These are phyloP conservation scores for Accipiter cooperii DNA, from an alignment of 2,113 vertebrate genomes.

Conservation along the genomic window DNA sequence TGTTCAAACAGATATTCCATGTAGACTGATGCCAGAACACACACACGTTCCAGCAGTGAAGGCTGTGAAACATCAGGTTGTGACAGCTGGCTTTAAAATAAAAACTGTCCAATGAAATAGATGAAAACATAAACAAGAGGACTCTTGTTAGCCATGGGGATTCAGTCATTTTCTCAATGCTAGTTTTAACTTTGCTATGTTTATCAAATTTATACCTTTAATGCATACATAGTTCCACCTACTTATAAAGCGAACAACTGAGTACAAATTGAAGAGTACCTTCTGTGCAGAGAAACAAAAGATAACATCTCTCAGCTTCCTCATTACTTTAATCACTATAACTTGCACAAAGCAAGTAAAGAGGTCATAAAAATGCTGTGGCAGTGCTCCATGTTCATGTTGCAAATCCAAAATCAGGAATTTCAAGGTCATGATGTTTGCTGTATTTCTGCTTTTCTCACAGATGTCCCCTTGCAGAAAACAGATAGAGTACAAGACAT, in stretches of 20 bases:
- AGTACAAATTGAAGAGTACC: not conserved
- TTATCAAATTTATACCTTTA: not conserved
- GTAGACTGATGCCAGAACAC: conserved; percentile 25
- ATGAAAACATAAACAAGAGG: conserved; percentile 56
- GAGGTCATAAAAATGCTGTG: not conserved
- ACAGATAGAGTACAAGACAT: not conserved
- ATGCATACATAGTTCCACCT: not conserved
- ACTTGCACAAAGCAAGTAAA: not conserved
- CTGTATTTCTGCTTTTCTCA: not conserved
- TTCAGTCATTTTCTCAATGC: conserved; percentile 29
- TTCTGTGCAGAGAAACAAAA: not conserved
- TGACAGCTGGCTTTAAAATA: conserved; percentile 56
- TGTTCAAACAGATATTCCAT: conserved; percentile 50
- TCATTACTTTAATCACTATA: not conserved
- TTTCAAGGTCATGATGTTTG: not conserved
- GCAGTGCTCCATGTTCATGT: not conserved
- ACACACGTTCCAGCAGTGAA: conserved; percentile 24
- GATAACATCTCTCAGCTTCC: not conserved
- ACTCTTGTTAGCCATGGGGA: conserved; percentile 10
- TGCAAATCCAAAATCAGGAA: not conserved
- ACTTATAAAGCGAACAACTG: not conserved
- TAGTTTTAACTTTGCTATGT: not conserved
- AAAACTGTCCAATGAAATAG: conserved; percentile 56
- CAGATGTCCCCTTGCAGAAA: not conserved
- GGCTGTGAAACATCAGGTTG: conserved; percentile 58